Evolutionary conservation across 2,888 invertebrate genomes (phyloP).

Genomic region (Polymixis lichenea): DNA sequence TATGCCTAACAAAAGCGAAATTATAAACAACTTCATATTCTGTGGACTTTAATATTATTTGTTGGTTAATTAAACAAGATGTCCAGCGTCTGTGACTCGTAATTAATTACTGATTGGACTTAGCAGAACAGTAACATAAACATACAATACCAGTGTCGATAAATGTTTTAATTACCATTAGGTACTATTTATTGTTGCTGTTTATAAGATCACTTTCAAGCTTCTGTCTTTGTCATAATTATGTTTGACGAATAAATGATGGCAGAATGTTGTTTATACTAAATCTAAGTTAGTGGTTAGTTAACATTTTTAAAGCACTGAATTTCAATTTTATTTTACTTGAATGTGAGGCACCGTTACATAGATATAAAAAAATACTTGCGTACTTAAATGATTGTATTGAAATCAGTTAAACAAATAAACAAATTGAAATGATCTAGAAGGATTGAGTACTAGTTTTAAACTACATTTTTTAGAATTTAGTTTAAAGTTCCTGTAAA

Average conservation of each 20-base stretch:
- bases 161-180: conserved; percentile 3
- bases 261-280: not conserved
- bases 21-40: conserved; percentile 50
- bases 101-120: conserved; percentile 29
- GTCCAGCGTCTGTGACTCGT: conserved; percentile 3
- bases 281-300: not conserved
- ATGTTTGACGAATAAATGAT: not conserved
- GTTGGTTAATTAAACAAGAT: conserved; percentile 8
- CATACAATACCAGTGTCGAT: conserved; percentile 1
- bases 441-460: not conserved
- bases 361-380: not conserved
- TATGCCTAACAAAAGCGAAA: conserved; percentile 46
- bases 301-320: conserved; percentile 3
- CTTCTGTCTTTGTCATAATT: not conserved
- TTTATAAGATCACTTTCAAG: conserved; percentile 14
- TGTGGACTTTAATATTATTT: not conserved
- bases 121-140: not conserved
- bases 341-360: conserved; percentile 11
- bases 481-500: not conserved
- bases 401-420: conserved; percentile 4
- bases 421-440: not conserved
- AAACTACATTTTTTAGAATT: not conserved
- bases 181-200: not conserved
- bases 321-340: not conserved
- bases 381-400: conserved; percentile 13